These are phyloP conservation scores for Lissonota sp. DNA, from an alignment of 2,888 invertebrate genomes.

Conservation along the genomic window DNA sequence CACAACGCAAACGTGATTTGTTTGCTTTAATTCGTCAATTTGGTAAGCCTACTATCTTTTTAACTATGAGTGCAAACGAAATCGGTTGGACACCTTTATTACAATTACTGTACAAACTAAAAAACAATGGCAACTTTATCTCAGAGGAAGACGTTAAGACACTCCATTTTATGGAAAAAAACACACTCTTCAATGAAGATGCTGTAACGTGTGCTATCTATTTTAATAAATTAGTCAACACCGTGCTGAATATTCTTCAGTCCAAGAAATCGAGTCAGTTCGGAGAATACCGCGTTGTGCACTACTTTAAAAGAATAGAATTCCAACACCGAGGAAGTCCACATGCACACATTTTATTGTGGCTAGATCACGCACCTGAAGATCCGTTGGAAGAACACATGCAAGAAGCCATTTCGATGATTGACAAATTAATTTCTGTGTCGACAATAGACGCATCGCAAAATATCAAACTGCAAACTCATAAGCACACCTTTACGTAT, in stretches of 20 bases:
- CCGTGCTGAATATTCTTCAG: conserved; percentile 72
- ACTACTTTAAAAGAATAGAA: conserved; percentile 78
- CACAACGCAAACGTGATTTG: too few species aligned
- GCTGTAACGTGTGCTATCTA: conserved; percentile 76
- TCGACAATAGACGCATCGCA: conserved; percentile 67
- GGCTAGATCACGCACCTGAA: conserved; percentile 78
- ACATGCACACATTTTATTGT: conserved; percentile 80
- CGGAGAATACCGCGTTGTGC: conserved; percentile 63
- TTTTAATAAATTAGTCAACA: conserved; percentile 79
- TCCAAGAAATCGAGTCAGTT: conserved; percentile 76
- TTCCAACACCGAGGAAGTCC: conserved; percentile 82
- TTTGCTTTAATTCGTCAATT: too few species aligned
- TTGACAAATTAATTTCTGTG: conserved; percentile 72
- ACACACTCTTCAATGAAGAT: conserved; percentile 70
- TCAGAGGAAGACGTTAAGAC: conserved; percentile 19
- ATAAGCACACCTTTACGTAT: conserved; percentile 66
- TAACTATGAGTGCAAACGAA: too few species aligned
- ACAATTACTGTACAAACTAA: too few species aligned
- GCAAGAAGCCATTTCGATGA: conserved; percentile 67
- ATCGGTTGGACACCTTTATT: too few species aligned
- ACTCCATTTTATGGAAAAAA: conserved; percentile 58
- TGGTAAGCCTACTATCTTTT: too few species aligned
- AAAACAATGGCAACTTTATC: conserved; percentile 27
- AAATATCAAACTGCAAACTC: conserved; percentile 34
- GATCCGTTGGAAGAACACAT: conserved; percentile 55